phyloP scores from a whole-genome alignment of 2,113 vertebrate species.

The Phrynosoma platyrhinos region DNA sequence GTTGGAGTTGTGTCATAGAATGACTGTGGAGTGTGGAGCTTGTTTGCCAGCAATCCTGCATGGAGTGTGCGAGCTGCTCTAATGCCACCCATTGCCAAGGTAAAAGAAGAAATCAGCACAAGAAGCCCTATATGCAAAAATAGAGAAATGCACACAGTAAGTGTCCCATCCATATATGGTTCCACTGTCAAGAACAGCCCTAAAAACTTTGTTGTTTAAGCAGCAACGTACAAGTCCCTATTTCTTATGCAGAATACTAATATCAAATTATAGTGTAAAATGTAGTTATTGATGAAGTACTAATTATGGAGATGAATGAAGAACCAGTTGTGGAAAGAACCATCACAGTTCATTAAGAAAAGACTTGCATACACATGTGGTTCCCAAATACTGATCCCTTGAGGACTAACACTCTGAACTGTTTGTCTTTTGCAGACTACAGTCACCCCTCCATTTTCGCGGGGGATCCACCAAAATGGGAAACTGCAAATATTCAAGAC shows the following conservation, averaged over 20 bases:
- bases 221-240: background rate
- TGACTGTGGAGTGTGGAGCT: slow-evolving; percentile 90
- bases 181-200: background rate
- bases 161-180: accelerated
- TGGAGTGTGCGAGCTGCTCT: slow-evolving; percentile 87
- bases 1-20: slow-evolving; percentile 96
- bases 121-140: slow-evolving; percentile 80
- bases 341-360: background rate
- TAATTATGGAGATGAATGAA: background rate
- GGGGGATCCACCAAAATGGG: no score
- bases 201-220: background rate
- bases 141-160: background rate
- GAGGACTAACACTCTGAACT: background rate
- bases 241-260: background rate
- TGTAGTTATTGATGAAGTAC: background rate
- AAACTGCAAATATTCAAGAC: no score
- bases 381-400: background rate
- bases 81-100: slow-evolving; percentile 87
- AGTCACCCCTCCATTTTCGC: no score
- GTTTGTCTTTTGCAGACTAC: background rate
- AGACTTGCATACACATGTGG: background rate
- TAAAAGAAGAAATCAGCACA: slow-evolving; percentile 87
- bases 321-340: background rate
- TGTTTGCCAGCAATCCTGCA: slow-evolving; percentile 86
- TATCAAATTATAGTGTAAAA: background rate